Base-by-base conservation (phyloP, 2,888 invertebrate genomes). In the Diarsia mendica region DNA sequence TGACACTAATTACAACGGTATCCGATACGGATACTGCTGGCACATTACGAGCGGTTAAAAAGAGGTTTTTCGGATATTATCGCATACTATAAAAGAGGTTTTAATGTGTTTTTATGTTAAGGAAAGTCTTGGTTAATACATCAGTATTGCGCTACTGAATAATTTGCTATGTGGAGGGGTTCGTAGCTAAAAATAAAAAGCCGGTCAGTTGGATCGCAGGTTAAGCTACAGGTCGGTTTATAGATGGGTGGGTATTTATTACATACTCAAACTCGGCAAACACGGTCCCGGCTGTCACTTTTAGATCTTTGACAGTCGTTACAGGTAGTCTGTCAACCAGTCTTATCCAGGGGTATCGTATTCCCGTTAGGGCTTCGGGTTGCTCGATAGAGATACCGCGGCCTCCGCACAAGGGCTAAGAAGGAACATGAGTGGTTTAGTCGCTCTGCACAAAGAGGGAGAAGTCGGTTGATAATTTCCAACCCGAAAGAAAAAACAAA, bases 1-100 rank as follows among this genome's bases (percentile, higher is more conserved):
- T 75, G 82, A 74, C 82, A 60, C 28, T 84, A 84, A 84, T 84
- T 82, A 69, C 75, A n/a, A 53, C 46, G 4, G 69, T 68, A 71
- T 84, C 84, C 72, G 82, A 78, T 69, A 64, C 75, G 83, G 75
- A 81, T 72, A 71, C 67, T 11, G 64, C 65, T 28, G 67, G 53
- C 77, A 74, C 69, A 61, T 82, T 76, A 80, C 69, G 20, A 64
- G 63, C 69, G 79, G 55, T 78, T 67, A 70, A 75, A 80, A 82
- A 67, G 53, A 15, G 67, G 39, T 82, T 81, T 78, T 75, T 71
- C 70, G 75, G 53, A 65, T 71, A 71, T 71, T 82, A 65, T 74
- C 64, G 39, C 67, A 67, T 63, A 67, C 33, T 15, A 55, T 67
- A 58, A 80, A 77, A 77, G 77, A 51, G 60, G 33, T 74, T 79